These are phyloP conservation scores for Halictus quadricinctus DNA, from an alignment of 2,888 invertebrate genomes.

Conservation along the genomic window DNA sequence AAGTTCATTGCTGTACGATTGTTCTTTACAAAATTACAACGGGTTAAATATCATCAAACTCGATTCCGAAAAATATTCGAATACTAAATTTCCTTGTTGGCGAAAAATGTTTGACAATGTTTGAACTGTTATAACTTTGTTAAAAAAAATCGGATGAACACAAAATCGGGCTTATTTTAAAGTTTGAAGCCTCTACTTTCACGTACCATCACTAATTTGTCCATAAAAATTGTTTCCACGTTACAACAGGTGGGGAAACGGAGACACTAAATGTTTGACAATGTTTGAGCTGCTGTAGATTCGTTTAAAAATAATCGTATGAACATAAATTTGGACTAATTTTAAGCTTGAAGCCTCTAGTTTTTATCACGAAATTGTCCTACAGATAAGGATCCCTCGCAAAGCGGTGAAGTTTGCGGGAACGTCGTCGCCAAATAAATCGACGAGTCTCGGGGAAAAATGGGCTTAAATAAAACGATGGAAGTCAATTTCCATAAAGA, in stretches of 20 bases:
- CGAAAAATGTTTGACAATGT: not conserved
- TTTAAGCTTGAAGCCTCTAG: no score
- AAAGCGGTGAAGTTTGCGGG: no score
- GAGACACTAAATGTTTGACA: not conserved
- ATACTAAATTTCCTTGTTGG: no score
- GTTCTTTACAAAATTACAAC: no score
- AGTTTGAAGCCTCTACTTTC: not conserved
- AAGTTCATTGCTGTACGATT: no score
- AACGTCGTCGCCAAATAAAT: no score
- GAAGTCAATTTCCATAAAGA: constrained; percentile 53
- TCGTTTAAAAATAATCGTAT: not conserved
- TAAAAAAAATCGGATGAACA: not conserved
- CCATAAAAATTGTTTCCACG: not conserved
- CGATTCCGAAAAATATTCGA: no score
- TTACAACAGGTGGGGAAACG: not conserved
- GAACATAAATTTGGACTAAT: no score
- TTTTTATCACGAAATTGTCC: no score
- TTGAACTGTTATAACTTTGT: not conserved
- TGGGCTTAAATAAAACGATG: not conserved
- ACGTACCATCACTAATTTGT: not conserved
- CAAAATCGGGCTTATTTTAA: not conserved
- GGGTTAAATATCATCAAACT: no score
- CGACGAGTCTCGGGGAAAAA: not conserved
- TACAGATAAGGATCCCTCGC: no score
- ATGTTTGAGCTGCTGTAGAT: not conserved